These are phyloP conservation scores for Drosophila formosana DNA, from an alignment of 2,888 invertebrate genomes.

Conservation along the genomic window DNA sequence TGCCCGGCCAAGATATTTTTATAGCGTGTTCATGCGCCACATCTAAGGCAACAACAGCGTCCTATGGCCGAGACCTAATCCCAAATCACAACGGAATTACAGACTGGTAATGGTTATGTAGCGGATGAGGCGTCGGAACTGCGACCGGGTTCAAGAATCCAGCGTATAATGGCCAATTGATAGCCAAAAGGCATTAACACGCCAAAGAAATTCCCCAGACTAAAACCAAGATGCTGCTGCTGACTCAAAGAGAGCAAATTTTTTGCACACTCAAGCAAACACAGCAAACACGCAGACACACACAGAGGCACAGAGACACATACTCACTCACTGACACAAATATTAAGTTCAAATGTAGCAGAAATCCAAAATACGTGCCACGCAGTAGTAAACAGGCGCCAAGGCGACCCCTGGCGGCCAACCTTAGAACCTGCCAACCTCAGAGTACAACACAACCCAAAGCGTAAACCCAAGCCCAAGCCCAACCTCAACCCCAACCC, in stretches of 20 bases:
- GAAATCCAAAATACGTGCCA: conserved; percentile 79
- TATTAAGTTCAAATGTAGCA: conserved; percentile 81
- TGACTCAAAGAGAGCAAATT: conserved; percentile 62
- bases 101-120: conserved; percentile 75
- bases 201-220: conserved; percentile 73
- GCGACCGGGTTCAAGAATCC: conserved; percentile 54
- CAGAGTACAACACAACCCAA: conserved; percentile 13
- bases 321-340: conserved; percentile 47
- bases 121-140: conserved; percentile 50
- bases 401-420: conserved; percentile 37
- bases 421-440: conserved; percentile 36
- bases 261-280: conserved; percentile 37
- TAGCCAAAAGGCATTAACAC: conserved; percentile 81
- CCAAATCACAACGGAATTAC: conserved; percentile 81
- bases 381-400: conserved; percentile 72
- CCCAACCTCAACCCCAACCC: no score
- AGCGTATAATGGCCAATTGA: conserved; percentile 79
- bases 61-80: conserved; percentile 67
- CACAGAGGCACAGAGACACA: conserved; percentile 17
- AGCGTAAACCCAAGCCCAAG: conserved; percentile 1
- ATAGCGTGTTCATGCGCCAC: conserved; percentile 74
- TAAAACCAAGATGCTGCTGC: conserved; percentile 55
- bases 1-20: conserved; percentile 77
- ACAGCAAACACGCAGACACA: conserved; percentile 26
- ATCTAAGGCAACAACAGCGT: conserved; percentile 20